phyloP scores from a whole-genome alignment of 2,797 vertebrate species.

The Antrozous pallidus region DNA sequence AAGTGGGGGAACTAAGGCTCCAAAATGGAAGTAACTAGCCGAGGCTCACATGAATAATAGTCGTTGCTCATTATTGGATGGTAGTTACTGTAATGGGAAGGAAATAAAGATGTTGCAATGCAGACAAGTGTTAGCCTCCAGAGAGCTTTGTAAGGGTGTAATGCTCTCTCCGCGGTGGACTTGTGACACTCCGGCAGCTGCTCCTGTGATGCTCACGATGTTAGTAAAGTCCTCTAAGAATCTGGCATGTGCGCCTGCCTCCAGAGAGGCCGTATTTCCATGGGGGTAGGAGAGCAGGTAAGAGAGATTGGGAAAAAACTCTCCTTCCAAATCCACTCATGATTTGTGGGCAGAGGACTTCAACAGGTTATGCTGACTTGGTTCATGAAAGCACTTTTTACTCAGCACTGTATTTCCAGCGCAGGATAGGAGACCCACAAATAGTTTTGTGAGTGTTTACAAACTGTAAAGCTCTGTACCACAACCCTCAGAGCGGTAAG shows the following conservation, averaged over 20 bases:
- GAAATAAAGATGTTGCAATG: slow-evolving; percentile 3
- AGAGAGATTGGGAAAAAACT: background rate
- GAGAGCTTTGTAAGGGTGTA: background rate
- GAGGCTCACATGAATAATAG: background rate
- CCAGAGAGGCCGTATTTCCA: background rate
- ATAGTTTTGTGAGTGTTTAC: background rate
- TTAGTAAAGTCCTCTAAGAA: background rate
- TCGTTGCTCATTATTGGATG: background rate
- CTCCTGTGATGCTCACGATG: background rate
- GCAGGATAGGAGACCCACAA: background rate
- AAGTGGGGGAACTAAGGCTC: background rate
- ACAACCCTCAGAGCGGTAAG: background rate
- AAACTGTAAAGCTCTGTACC: background rate
- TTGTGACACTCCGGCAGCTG: background rate
- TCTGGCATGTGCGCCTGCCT: background rate
- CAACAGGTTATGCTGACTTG: background rate
- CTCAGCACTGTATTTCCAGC: background rate
- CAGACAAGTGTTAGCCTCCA: background rate
- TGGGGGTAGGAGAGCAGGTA: background rate
- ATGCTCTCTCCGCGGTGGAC: background rate
- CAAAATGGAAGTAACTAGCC: background rate
- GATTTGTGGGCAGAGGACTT: background rate
- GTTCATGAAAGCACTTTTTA: background rate
- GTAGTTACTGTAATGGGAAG: background rate
- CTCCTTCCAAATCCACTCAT: background rate